A percentile compares a stretch with the other conserved stretches of the same genome.
Conservation (phyloP, 2,888 invertebrate genomes). For the Mallateleia sp. region DNA sequence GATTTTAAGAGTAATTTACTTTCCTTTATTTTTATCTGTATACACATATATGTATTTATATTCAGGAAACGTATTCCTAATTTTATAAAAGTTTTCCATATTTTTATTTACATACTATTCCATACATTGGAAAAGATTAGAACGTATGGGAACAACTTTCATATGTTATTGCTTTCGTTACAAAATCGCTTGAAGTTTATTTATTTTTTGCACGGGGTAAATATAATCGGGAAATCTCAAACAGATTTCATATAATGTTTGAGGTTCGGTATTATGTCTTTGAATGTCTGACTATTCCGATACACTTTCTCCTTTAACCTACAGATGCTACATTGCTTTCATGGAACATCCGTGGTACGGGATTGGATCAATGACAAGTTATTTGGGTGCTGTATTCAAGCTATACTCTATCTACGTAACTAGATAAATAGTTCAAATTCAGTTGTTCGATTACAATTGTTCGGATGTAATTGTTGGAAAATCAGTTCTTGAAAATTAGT, state of each 20-base stretch:
- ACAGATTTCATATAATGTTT: slow-evolving; percentile 6
- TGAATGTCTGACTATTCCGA: slow-evolving; percentile 45
- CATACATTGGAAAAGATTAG: too few species aligned
- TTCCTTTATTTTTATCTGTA: too few species aligned
- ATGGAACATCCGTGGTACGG: slow-evolving; percentile 42
- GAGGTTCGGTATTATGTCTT: slow-evolving; percentile 31
- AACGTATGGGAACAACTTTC: too few species aligned
- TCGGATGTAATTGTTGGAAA: slow-evolving; percentile 40
- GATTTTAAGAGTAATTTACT: too few species aligned
- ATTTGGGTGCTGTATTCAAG: slow-evolving; percentile 51
- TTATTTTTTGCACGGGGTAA: too few species aligned
- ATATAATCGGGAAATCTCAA: too few species aligned
- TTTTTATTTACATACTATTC: too few species aligned
- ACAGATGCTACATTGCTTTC: slow-evolving; percentile 37
- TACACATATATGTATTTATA: too few species aligned
- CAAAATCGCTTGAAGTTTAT: too few species aligned
- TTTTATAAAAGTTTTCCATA: too few species aligned
- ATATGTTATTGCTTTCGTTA: too few species aligned
- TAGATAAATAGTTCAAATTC: slow-evolving; percentile 66
- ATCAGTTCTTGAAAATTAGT: slow-evolving; percentile 37
- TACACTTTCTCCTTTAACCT: slow-evolving; percentile 55
- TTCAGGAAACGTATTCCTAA: too few species aligned
- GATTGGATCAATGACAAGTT: slow-evolving; percentile 66
- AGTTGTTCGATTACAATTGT: slow-evolving; percentile 44
- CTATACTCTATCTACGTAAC: slow-evolving; percentile 45